Base-by-base conservation (phyloP, 2,888 invertebrate species). In the Ferdinandea cuprea region DNA sequence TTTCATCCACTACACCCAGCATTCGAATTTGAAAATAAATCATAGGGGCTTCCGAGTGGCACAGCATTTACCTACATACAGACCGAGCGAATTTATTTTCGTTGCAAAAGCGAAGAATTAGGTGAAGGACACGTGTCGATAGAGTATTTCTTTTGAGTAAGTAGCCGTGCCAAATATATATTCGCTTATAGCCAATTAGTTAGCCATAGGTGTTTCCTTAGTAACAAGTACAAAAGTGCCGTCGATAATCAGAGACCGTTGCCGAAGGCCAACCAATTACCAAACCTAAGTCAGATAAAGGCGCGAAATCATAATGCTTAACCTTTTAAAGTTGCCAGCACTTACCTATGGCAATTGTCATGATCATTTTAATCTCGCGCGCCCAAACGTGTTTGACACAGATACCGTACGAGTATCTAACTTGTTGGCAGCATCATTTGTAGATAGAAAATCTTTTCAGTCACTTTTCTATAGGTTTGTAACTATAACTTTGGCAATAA, bases 91-190 rank as follows among this genome's bases (percentile, higher is more conserved):
- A 61, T 48, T 65, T 81, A 77, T 71, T 81, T 81, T 71, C 65
- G 66, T 69, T 71, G 56, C 59, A 59, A 59, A 71, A 59, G 46
- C 58, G 66, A 81, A 72, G 81, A 81, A 81, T 71, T 81, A 21
- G 81, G 81, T 81, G 77, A 81, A 81, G 81, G 81, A 71, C 77
- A 71, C 54, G 28, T 40, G 44, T 69, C 74, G 74, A 80, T 58
- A 58, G 40, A 58, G 54, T 46, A 19, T 37, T 50, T 52, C 15
- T 59, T 50, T 65, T 66, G 54, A 52, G 35, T 73, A 56, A 72
- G 63, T 66, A 42, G 32, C 56, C 48, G 68, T 80, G 61, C 74
- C 74, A 74, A 74, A 74, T n/a, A 74, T n/a, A 59, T 65, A 35
- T 48, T 50, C 52, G 37, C n/a, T n/a, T n/a, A n/a, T n/a, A 81